These are phyloP conservation scores for Todus mexicanus DNA, from an alignment of 2,797 vertebrate genomes.

Conservation along the genomic window DNA sequence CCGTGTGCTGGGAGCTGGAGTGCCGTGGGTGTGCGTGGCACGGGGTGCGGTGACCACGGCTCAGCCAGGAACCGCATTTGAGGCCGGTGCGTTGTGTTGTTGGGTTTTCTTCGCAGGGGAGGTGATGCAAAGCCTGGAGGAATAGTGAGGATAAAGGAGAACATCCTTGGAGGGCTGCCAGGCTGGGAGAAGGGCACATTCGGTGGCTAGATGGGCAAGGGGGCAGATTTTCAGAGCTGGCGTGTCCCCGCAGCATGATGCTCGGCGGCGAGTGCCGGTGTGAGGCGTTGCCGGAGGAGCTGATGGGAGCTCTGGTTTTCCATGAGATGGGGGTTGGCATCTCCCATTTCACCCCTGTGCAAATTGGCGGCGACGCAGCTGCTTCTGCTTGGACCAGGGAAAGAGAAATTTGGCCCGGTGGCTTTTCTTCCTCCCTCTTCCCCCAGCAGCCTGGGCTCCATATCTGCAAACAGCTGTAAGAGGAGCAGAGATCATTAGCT, in stretches of 20 bases:
- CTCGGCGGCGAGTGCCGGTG: background rate
- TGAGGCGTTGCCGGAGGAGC: background rate
- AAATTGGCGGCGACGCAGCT: rapidly evolving
- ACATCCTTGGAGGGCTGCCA: background rate
- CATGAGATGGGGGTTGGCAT: background rate
- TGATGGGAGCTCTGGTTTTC: background rate
- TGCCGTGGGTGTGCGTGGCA: rapidly evolving
- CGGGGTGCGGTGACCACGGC: background rate
- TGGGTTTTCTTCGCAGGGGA: background rate
- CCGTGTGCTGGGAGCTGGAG: rapidly evolving
- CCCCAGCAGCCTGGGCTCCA: background rate
- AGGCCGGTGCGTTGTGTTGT: background rate
- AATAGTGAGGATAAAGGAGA: background rate
- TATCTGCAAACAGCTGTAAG: conserved; percentile 12
- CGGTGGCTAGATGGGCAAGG: background rate
- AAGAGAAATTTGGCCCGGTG: background rate
- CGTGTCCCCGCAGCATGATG: background rate
- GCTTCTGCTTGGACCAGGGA: background rate
- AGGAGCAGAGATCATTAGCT: conserved; percentile 57
- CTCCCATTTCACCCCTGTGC: background rate
- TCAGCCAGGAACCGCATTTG: background rate
- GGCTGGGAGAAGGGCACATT: background rate
- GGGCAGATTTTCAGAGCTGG: background rate
- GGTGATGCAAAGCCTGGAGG: background rate
- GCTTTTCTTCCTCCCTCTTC: background rate